Conservation (phyloP, 1,140 invertebrate species). For the Drosophila mojavensis region DNA sequence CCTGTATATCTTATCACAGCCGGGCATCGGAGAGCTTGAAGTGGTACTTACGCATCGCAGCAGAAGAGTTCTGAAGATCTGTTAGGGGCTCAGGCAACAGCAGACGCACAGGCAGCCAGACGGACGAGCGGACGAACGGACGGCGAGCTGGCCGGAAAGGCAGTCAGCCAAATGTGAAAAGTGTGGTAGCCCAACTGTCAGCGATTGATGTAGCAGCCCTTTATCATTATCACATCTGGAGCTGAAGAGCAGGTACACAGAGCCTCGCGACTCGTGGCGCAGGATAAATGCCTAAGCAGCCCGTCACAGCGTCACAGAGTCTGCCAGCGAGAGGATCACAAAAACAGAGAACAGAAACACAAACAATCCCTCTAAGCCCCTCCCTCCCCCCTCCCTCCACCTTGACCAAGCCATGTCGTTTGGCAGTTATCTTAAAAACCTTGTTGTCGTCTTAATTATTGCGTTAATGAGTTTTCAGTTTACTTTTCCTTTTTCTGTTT, state of each 20-base stretch:
- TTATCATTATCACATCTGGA: slow-evolving; percentile 83
- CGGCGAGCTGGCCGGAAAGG: slow-evolving; percentile 19
- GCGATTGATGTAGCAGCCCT: slow-evolving; percentile 83
- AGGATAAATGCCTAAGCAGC: slow-evolving; percentile 81
- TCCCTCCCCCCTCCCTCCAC: no score
- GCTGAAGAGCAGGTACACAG: slow-evolving; percentile 67
- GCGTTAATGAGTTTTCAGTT: slow-evolving; percentile 84
- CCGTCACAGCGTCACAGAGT: slow-evolving; percentile 62
- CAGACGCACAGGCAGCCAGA: slow-evolving; percentile 12
- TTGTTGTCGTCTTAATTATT: slow-evolving; percentile 84
- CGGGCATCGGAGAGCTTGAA: slow-evolving; percentile 72
- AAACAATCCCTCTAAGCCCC: slow-evolving; percentile 1
- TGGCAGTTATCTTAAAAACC: slow-evolving; percentile 83
- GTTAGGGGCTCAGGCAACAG: slow-evolving; percentile 3
- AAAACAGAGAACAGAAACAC: not conserved
- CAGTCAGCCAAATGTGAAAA: slow-evolving; percentile 64
- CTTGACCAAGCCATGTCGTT: slow-evolving; percentile 56
- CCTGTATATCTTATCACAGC: slow-evolving; percentile 76
- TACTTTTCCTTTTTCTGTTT: slow-evolving; percentile 65
- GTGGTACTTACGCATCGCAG: slow-evolving; percentile 71
- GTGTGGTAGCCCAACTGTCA: slow-evolving; percentile 83
- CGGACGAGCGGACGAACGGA: not conserved
- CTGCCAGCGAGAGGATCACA: slow-evolving; percentile 48
- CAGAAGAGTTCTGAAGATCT: slow-evolving; percentile 24
- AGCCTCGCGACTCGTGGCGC: slow-evolving; percentile 58